Percentiles rank a stretch among this genome's conserved stretches.
phyloP scores from a whole-genome alignment of 2,113 vertebrate genomes.

The Etheostoma spectabile region DNA sequence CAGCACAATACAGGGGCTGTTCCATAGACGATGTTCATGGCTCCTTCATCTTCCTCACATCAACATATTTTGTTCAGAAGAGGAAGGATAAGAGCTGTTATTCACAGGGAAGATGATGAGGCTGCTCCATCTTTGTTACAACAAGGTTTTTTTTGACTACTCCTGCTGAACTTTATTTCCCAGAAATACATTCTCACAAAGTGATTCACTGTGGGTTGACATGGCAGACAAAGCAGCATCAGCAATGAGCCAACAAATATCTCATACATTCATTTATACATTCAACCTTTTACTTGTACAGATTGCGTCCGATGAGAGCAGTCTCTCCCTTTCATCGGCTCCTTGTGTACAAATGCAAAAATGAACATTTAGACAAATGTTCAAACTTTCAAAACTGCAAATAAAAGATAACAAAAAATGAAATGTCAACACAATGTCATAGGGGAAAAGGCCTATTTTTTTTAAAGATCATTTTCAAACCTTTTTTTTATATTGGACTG shows the following conservation, averaged over 20 bases:
- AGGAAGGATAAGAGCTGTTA: slow-evolving; percentile 31
- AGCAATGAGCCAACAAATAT: not conserved
- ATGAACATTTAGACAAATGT: not conserved
- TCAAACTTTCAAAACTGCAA: not conserved
- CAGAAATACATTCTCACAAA: slow-evolving; percentile 4
- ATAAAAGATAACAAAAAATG: not conserved
- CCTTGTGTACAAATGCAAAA: not conserved
- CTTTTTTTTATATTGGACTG: no score
- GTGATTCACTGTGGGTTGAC: slow-evolving; percentile 3
- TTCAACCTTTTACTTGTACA: not conserved
- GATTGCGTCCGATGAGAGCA: not conserved
- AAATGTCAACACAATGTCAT: not conserved
- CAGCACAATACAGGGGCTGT: slow-evolving; percentile 7
- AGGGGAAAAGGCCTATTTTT: no score
- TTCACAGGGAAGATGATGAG: slow-evolving; percentile 39
- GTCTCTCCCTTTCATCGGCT: not conserved
- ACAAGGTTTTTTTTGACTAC: slow-evolving; percentile 1
- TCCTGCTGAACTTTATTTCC: slow-evolving; percentile 34
- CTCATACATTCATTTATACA: not conserved
- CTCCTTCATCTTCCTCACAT: slow-evolving; percentile 29
- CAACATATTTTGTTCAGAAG: slow-evolving; percentile 45
- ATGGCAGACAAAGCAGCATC: not conserved
- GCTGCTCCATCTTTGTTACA: slow-evolving; percentile 30
- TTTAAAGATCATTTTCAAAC: no score
- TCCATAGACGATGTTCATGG: slow-evolving; percentile 17